These are phyloP conservation scores for Pycnomerus fuliginosus DNA, from an alignment of 2,888 invertebrate species.

Conservation along the genomic window DNA sequence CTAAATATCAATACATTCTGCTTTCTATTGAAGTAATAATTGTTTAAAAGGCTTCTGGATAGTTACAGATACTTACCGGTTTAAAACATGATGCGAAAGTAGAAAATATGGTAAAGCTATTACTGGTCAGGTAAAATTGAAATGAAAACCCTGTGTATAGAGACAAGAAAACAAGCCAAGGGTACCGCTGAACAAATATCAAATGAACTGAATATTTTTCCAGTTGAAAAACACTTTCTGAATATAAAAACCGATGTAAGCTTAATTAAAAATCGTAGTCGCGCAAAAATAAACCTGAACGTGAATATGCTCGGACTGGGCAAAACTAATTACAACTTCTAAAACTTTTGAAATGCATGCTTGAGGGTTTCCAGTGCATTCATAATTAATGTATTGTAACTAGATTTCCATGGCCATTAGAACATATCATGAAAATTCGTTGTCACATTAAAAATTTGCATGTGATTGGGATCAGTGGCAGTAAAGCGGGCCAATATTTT, in stretches of 20 bases:
- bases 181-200: conserved; percentile 47
- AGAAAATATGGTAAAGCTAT: no score
- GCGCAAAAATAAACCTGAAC: conserved; percentile 43
- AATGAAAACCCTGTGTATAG: conserved; percentile 34
- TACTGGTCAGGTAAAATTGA: conserved; percentile 38
- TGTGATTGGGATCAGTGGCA: conserved; percentile 32
- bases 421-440: conserved; percentile 38
- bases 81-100: no score
- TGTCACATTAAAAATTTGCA: conserved; percentile 37
- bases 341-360: conserved; percentile 48
- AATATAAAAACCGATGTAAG: conserved; percentile 50
- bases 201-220: conserved; percentile 53
- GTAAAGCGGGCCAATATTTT: conserved; percentile 39
- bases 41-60: no score
- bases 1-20: no score
- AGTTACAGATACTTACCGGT: no score
- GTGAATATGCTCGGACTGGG: conserved; percentile 44
- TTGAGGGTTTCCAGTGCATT: conserved; percentile 35
- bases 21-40: no score
- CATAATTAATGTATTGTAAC: conserved; percentile 18
- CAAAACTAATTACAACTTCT: conserved; percentile 51
- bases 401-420: conserved; percentile 35
- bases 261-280: conserved; percentile 53
- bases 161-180: conserved; percentile 50
- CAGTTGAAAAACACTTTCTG: conserved; percentile 51